Evolutionary conservation across 2,888 invertebrate species (phyloP), one percentile per base, ranked within the genome.

Genomic region (Troides helena): DNA sequence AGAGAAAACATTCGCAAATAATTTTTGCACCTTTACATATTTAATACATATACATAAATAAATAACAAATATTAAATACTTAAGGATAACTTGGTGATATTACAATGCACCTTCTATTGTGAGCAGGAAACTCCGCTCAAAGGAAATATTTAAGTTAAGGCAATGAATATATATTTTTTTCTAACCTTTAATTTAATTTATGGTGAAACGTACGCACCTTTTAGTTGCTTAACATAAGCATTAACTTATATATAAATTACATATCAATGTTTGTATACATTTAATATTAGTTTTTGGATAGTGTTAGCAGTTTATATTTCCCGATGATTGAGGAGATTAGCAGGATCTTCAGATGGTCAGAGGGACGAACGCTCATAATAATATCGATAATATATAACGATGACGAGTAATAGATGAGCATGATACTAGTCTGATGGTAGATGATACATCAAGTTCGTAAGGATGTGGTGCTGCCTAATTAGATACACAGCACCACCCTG

Each of bases 171-270:
- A 56, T 21, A 30, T 30, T 59, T 59, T 23, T 25, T 25, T 59
- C 17, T 30, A 8, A 17, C 12, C 10, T 23, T 59, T 59, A 59
- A 25, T 17, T 59, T 59, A 59, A 59, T 62, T 62, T 2, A 21
- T 62, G 10, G 62, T 62, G 17, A 21, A 21, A 14, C n/a, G 3
- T 36, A 46, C 23, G 62, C 62, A 62, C 62, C 62, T 46, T 46
- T 21, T 21, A 62, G 21, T 21, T 61, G 61, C n/a, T 23, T 58
- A 59, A 14, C 8, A 17, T 46, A 46, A 2, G 46, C 18, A 50
- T 50, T 50, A 50, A 50, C 12, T 14, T 50, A 50, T 50, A 5
- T 17, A 17, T 50, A 50, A 18, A 18, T 50, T 14, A 50, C 4
- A 12, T 50, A 50, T 50, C 17, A 14, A 12, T 50, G 14, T 12